Percentiles rank a stretch among this genome's conserved stretches.
phyloP scores from a whole-genome alignment of 2,888 invertebrate genomes.

The Pinctada fucata region DNA sequence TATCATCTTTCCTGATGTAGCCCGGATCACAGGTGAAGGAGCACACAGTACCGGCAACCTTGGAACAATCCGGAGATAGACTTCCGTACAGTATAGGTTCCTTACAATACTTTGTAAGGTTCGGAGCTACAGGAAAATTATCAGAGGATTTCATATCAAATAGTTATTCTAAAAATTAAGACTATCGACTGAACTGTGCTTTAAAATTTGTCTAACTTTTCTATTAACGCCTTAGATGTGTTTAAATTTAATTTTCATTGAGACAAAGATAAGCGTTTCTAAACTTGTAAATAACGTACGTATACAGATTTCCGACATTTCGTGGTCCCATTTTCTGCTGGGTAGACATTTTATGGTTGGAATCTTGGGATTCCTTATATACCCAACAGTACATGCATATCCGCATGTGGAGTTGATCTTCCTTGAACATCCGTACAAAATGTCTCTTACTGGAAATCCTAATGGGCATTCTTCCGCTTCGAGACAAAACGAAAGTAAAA shows the following conservation, averaged over 20 bases:
- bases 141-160: not conserved
- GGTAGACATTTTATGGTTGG: constrained; percentile 15
- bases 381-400: constrained; percentile 25
- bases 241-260: too few species aligned
- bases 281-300: constrained; percentile 6
- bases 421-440: constrained; percentile 13
- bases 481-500: too few species aligned
- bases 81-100: constrained; percentile 3
- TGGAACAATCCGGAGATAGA: constrained; percentile 13
- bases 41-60: constrained; percentile 28
- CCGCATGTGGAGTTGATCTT: constrained; percentile 17
- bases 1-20: constrained; percentile 23
- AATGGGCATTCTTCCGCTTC: not conserved
- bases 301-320: constrained; percentile 20
- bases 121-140: constrained; percentile 1
- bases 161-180: too few species aligned
- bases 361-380: constrained; percentile 6
- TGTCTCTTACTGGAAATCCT: not conserved
- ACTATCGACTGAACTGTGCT: too few species aligned
- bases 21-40: constrained; percentile 33
- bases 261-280: too few species aligned
- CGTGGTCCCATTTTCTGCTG: constrained; percentile 19
- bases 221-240: too few species aligned
- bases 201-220: too few species aligned
- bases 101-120: constrained; percentile 2